Evolutionary conservation across 1,140 invertebrate genomes (phyloP).

Genomic region (Luehdorfia chinensis): DNA sequence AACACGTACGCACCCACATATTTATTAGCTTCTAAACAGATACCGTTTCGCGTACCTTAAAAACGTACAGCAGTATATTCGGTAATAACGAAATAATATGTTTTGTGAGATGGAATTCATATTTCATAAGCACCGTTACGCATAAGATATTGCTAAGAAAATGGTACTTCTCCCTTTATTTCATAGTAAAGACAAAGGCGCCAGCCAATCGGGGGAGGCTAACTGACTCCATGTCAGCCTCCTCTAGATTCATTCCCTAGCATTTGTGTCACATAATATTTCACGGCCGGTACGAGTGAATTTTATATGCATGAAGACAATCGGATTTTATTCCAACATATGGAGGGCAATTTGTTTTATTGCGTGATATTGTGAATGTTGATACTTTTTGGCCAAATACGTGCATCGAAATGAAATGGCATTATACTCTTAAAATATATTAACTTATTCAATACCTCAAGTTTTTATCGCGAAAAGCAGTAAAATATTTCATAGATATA

Average conservation of each 20-base stretch:
- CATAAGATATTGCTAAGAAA: constrained; percentile 61
- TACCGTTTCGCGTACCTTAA: constrained; percentile 3
- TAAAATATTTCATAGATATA: constrained; percentile 32
- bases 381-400: background rate
- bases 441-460: constrained; percentile 13
- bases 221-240: constrained; percentile 39
- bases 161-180: constrained; percentile 62
- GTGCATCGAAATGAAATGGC: background rate
- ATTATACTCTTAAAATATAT: constrained; percentile 2
- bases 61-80: constrained; percentile 49
- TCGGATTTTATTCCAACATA: constrained; percentile 42
- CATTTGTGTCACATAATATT: constrained; percentile 57
- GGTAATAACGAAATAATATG: constrained; percentile 71
- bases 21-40: no score
- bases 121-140: constrained; percentile 69
- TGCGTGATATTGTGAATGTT: constrained; percentile 9
- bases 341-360: constrained; percentile 32
- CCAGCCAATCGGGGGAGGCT: constrained; percentile 43
- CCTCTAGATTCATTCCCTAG: constrained; percentile 53
- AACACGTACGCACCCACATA: no score
- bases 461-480: constrained; percentile 6
- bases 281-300: constrained; percentile 40
- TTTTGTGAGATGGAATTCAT: constrained; percentile 71
- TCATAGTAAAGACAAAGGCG: constrained; percentile 60
- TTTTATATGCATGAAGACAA: constrained; percentile 51